Evolutionary conservation across 2,113 vertebrate species (phyloP), one percentile per base, ranked within the genome.

Genomic region (Xenotilapia flavipinnis): DNA sequence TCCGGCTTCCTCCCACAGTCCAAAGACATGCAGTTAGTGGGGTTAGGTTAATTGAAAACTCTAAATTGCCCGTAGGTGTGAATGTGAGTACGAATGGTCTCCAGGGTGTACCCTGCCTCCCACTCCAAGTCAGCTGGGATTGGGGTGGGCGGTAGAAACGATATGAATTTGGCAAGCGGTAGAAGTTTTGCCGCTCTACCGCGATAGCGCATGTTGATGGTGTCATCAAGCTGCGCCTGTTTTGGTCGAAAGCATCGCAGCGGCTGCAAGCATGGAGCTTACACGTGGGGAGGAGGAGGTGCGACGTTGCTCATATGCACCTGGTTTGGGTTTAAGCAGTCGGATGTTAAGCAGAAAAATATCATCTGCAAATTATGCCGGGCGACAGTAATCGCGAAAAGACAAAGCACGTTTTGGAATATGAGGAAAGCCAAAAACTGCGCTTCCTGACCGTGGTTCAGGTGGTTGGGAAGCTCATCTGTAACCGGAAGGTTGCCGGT

Each of bases 131-230:
- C 23, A 56, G 4, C 54, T 56, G 23, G 54, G 12, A 56, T 26
- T 11, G 51, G 10, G 3, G 53, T 54, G 53, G 53, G n/a, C 1
- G 1, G 0, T 23, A 23, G 3, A 12, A 54, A 23, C n/a, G 0
- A 54, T 54, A 54, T 54, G n/a, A 4, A 54, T 54, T 54, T 54
- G 0, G 51, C n/a, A 12, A 54, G 4, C 3, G 10, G 3, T 54
- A 54, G 0, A 54, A 0, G 3, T 54, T 54, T 54, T 54, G 51
- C 19, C 5, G 2, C 51, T 53, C 51, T 53, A 53, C 19, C 49
- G 0, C 0, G 1, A 54, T 54, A 11, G 51, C 3, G 9, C 51
- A 54, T 54, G 9, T 54, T 53, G n/a, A 53, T 11, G n/a, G 9
- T 54, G n/a, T 54, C n/a, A 54, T 54, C 51, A 54, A 54, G n/a